These are phyloP conservation scores for Parascotia fuliginaria DNA, from an alignment of 2,888 invertebrate genomes.

Conservation along the genomic window DNA sequence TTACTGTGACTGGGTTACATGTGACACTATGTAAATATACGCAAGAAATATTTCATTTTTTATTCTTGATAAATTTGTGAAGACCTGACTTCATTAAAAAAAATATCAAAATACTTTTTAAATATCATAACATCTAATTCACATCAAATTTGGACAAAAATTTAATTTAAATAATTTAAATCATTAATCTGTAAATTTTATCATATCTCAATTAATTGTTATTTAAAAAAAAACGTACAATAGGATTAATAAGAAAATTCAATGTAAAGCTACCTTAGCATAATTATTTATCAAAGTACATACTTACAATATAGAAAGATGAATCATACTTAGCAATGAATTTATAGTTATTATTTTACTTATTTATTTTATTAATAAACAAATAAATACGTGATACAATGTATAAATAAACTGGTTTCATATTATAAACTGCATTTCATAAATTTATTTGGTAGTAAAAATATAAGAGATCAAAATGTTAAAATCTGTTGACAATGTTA, in stretches of 20 bases:
- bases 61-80: too few species aligned
- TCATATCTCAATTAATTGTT: neutral
- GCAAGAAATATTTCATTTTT: too few species aligned
- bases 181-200: too few species aligned
- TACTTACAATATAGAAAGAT: slow-evolving; percentile 31
- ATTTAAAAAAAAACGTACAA: neutral
- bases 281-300: slow-evolving; percentile 27
- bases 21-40: too few species aligned
- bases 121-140: too few species aligned
- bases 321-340: slow-evolving; percentile 34
- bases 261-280: slow-evolving; percentile 39
- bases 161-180: neutral
- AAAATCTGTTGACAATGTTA: neutral
- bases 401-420: neutral
- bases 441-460: neutral
- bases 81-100: too few species aligned
- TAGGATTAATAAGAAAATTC: slow-evolving; percentile 43
- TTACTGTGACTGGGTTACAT: too few species aligned
- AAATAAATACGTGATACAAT: neutral
- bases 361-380: neutral
- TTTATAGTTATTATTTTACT: neutral
- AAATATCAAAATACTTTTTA: too few species aligned
- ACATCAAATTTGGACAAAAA: too few species aligned
- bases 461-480: neutral
- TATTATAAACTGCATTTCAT: neutral